Conservation (phyloP, 2,888 invertebrate genomes). For the Mythimna loreyi region DNA sequence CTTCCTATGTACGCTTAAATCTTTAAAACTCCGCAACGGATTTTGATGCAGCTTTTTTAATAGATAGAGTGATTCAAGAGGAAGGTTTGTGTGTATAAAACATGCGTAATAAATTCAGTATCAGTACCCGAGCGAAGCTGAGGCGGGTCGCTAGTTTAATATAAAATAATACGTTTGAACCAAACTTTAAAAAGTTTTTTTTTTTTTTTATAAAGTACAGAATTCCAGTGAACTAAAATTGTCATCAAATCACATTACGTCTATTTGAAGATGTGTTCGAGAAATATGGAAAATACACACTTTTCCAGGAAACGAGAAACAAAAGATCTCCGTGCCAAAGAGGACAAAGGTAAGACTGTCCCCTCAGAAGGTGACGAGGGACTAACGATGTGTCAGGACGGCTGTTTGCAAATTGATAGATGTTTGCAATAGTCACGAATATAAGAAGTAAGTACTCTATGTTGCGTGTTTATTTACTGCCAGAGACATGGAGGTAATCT, state of each 20-base stretch:
- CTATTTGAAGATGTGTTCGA: background rate
- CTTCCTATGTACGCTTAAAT: too few relatives aligned
- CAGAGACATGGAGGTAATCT: background rate
- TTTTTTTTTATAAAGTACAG: too few relatives aligned
- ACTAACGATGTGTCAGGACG: slow-evolving; percentile 47
- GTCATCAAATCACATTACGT: background rate
- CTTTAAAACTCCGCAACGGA: too few relatives aligned
- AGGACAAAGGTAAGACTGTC: slow-evolving; percentile 26
- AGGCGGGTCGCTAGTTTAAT: too few relatives aligned
- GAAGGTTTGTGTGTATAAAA: too few relatives aligned
- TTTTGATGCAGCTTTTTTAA: too few relatives aligned
- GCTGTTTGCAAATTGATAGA: slow-evolving; percentile 38
- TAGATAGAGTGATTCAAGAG: too few relatives aligned
- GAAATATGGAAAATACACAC: background rate
- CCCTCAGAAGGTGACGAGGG: slow-evolving; percentile 39
- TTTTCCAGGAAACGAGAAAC: background rate
- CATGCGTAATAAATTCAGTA: too few relatives aligned
- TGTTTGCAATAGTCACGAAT: slow-evolving; percentile 11
- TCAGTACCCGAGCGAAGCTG: too few relatives aligned
- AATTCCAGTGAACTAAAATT: too few relatives aligned
- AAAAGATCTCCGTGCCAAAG: slow-evolving; percentile 26
- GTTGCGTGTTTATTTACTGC: background rate
- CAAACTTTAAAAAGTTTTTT: too few relatives aligned
- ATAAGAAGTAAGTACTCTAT: background rate
- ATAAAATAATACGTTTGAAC: too few relatives aligned